Evolutionary conservation across 2,113 vertebrate species (phyloP), one percentile per base, ranked within the genome.

Genomic region (Pterocles orientalis): DNA sequence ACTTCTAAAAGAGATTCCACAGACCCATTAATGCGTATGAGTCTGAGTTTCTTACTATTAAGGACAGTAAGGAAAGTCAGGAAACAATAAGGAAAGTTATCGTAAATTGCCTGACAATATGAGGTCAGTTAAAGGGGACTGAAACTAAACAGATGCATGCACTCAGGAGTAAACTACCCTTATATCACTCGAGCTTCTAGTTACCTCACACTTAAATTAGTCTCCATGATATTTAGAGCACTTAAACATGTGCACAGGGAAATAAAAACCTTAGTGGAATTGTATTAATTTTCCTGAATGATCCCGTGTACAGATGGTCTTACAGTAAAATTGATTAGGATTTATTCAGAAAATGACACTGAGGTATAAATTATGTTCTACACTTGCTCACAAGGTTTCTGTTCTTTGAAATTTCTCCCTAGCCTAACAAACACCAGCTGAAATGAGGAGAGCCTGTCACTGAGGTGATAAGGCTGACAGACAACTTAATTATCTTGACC

Each of bases 401-500:
- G 23, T 51, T 92, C 39, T 85, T 93, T 88, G 60, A 85, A 90
- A 94, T 78, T 62, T 43, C 34, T 88, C 72, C 75, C 47, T 47
- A 80, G 28, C 14, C n/a, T 69, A 72, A 85, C 39, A 90, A 94
- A 61, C 50, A 92, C 33, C 4, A 56, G 60, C 79, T 88, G 75
- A 96, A 86, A 77, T 48, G 43, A 73, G 50, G 18, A 86, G 23
- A 87, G 50, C 26, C 62, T 90, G 91, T 76, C 93, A 82, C 65
- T 65, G 84, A 70, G 68, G 58, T 93, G 93, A 96, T 94, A 92
- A 95, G 82, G 48, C 65, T 92, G 88, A 93, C 71, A 83, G 92
- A 95, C 90, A 96, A 47, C 31, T 91, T 96, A 94, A 96, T 95
- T 94, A 92, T 43, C 78, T 82, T 60, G 82, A 78, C 82, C 79